Percentiles rank a stretch among this genome's conserved stretches.
phyloP scores from a whole-genome alignment of 2,888 invertebrate genomes.

The Epinotia ramella region DNA sequence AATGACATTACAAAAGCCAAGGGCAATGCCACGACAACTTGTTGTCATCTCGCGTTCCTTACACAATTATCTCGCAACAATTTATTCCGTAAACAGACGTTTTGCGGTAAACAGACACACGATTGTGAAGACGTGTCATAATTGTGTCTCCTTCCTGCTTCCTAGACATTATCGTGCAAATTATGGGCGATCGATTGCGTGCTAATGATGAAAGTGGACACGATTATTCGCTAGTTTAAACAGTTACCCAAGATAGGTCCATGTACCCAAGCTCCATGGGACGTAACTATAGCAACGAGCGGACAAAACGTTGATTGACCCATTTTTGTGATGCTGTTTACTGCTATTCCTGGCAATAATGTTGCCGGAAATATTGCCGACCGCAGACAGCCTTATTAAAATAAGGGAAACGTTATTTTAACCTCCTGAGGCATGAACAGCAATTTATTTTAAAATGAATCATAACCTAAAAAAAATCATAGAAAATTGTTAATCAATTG shows the following conservation, averaged over 20 bases:
- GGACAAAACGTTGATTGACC: no score
- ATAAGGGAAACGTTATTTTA: no score
- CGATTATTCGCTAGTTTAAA: background rate
- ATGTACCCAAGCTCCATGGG: no score
- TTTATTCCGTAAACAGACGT: slow-evolving; percentile 5
- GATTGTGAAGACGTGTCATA: slow-evolving; percentile 33
- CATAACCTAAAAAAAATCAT: no score
- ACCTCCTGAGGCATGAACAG: no score
- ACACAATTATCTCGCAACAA: slow-evolving; percentile 18
- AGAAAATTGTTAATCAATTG: no score
- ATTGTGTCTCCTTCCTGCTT: slow-evolving; percentile 41
- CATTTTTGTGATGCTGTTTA: background rate
- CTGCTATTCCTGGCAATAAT: background rate
- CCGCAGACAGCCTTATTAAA: no score
- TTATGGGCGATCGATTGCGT: background rate
- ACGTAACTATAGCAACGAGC: background rate
- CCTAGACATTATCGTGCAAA: slow-evolving; percentile 27
- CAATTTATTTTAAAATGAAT: no score
- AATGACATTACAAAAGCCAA: slow-evolving; percentile 2
- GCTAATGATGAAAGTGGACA: slow-evolving; percentile 14
- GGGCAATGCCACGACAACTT: background rate
- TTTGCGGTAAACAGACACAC: slow-evolving; percentile 23
- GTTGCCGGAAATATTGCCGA: background rate
- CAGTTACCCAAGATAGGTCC: background rate
- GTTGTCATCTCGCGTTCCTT: background rate